phyloP scores from a whole-genome alignment of 92 coral and sea anemone species.

The Bergia puertoricense region DNA sequence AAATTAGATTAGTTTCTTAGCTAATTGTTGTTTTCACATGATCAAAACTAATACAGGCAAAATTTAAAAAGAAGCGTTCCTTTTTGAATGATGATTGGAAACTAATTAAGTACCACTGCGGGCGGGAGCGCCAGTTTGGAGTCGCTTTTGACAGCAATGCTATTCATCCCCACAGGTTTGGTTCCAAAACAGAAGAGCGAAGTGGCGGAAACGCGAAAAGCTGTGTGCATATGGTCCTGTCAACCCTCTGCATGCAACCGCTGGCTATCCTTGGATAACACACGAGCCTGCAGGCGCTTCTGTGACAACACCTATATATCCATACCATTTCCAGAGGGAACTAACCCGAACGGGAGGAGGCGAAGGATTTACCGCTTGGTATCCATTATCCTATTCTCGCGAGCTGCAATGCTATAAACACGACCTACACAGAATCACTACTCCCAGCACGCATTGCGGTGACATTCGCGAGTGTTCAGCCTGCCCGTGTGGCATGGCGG shows the following conservation, averaged over 20 bases:
- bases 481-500: conserved; percentile 33
- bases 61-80: not conserved
- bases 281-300: conserved; percentile 57
- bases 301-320: conserved; percentile 27
- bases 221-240: conserved; percentile 90
- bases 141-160: conserved; percentile 27
- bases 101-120: conserved; percentile 23
- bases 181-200: conserved; percentile 99
- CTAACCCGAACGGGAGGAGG: conserved; percentile 17
- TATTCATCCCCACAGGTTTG: conserved; percentile 76
- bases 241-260: conserved; percentile 60
- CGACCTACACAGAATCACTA: not conserved
- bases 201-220: conserved; percentile 99
- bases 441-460: conserved; percentile 19
- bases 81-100: conserved; percentile 17
- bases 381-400: conserved; percentile 16
- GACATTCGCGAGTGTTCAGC: conserved; percentile 29
- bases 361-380: conserved; percentile 26
- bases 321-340: conserved; percentile 42
- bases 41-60: conserved; percentile 30
- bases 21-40: conserved; percentile 30
- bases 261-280: conserved; percentile 63
- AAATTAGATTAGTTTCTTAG: conserved; percentile 32
- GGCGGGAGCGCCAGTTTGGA: conserved; percentile 42
- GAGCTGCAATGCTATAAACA: conserved; percentile 36